Percentiles rank a stretch among this genome's conserved stretches.
phyloP scores from a whole-genome alignment of 1,140 invertebrate genomes.

The Bombus superbus region DNA sequence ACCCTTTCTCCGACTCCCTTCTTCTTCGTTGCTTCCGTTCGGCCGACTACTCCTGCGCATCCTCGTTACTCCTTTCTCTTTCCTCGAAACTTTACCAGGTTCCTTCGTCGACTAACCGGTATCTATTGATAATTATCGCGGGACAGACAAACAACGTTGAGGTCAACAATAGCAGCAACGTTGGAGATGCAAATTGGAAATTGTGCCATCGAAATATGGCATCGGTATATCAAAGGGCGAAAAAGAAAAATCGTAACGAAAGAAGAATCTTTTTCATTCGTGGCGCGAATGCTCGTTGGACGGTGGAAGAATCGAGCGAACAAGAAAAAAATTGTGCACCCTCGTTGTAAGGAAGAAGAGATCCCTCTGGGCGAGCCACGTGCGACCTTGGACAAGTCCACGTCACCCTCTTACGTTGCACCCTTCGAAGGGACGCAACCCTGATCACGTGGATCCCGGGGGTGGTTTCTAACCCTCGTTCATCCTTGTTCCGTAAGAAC shows the following conservation, averaged over 20 bases:
- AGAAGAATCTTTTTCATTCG: neutral
- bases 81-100: constrained; percentile 45
- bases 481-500: constrained; percentile 43
- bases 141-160: too few relatives aligned
- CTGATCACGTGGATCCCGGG: constrained; percentile 63
- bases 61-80: constrained; percentile 63
- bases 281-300: neutral
- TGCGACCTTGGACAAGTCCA: constrained; percentile 78
- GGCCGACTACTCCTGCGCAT: constrained; percentile 40
- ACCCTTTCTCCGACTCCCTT: constrained; percentile 50
- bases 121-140: neutral
- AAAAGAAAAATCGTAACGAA: neutral
- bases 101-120: constrained; percentile 6
- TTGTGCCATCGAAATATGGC: neutral
- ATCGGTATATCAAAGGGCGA: neutral
- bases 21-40: constrained; percentile 61
- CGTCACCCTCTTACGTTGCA: constrained; percentile 65
- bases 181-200: neutral
- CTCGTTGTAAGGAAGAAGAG: constrained; percentile 49
- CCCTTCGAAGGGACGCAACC: constrained; percentile 66
- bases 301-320: constrained; percentile 6
- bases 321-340: constrained; percentile 25
- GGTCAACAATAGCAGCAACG: neutral
- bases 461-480: constrained; percentile 64
- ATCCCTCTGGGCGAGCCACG: constrained; percentile 69